Percentiles rank a stretch among this genome's conserved stretches.
Evolutionary conservation across 2,113 vertebrate species (phyloP).

Genomic region (Lamprotornis superbus): DNA sequence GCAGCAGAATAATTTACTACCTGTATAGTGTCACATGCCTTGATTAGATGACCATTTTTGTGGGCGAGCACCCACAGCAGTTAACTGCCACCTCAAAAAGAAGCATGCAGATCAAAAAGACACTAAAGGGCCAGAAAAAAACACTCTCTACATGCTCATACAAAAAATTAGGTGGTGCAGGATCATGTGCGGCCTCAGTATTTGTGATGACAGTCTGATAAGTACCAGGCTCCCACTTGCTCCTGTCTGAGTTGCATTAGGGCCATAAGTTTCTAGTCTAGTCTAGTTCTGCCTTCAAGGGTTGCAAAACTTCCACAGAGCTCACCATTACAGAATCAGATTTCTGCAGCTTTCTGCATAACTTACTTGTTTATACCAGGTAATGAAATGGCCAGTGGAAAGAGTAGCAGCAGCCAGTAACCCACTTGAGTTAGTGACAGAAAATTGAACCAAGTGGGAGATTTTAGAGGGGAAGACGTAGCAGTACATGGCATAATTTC

Average conservation of each 20-base stretch:
- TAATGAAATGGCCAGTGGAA: background rate
- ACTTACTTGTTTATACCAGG: background rate
- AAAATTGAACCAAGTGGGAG: background rate
- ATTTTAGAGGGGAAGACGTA: background rate
- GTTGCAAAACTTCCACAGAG: background rate
- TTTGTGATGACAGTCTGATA: accelerated
- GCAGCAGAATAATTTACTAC: background rate
- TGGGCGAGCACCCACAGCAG: background rate
- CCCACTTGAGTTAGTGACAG: background rate
- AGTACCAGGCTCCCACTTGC: background rate
- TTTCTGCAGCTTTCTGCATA: background rate
- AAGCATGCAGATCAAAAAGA: background rate
- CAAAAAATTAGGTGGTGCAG: background rate
- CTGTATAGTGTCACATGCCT: background rate
- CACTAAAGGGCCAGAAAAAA: background rate
- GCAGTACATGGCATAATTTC: accelerated
- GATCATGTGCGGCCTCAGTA: background rate
- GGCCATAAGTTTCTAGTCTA: background rate
- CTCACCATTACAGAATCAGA: background rate
- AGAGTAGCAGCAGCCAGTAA: background rate
- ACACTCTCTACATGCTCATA: background rate
- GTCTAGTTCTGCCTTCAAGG: background rate
- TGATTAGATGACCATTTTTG: background rate
- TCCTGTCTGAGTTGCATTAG: background rate
- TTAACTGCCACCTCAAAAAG: background rate